phyloP scores from a whole-genome alignment of 2,113 vertebrate genomes.

The Strix uralensis region DNA sequence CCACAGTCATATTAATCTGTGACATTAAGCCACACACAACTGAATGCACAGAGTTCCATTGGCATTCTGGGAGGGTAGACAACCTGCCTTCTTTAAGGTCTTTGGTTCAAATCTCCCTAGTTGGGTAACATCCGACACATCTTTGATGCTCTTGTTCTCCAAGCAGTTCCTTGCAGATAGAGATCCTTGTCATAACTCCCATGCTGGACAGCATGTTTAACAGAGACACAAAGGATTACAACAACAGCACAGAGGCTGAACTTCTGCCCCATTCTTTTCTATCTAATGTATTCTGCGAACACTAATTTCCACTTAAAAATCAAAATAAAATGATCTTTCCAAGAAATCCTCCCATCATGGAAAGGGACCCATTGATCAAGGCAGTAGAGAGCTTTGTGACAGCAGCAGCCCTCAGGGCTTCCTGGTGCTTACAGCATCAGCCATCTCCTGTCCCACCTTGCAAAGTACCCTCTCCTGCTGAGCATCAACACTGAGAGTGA shows the following conservation, averaged over 20 bases:
- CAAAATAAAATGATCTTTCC: not conserved
- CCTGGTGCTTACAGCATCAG: not conserved
- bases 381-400: not conserved
- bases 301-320: not conserved
- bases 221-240: not conserved
- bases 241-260: not conserved
- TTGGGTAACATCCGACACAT: not conserved
- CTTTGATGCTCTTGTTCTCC: not conserved
- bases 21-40: not conserved
- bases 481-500: not conserved
- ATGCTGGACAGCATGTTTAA: not conserved
- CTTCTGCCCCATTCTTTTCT: not conserved
- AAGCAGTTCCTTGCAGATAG: not conserved
- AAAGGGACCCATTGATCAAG: not conserved
- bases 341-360: accelerated
- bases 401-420: not conserved
- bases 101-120: not conserved
- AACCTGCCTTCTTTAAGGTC: not conserved
- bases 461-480: not conserved
- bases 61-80: not conserved
- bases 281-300: not conserved
- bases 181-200: not conserved
- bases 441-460: accelerated
- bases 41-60: not conserved
- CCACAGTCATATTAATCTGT: not conserved